Base-by-base conservation (phyloP, 2,888 invertebrate species). In the Drosophila testacea region DNA sequence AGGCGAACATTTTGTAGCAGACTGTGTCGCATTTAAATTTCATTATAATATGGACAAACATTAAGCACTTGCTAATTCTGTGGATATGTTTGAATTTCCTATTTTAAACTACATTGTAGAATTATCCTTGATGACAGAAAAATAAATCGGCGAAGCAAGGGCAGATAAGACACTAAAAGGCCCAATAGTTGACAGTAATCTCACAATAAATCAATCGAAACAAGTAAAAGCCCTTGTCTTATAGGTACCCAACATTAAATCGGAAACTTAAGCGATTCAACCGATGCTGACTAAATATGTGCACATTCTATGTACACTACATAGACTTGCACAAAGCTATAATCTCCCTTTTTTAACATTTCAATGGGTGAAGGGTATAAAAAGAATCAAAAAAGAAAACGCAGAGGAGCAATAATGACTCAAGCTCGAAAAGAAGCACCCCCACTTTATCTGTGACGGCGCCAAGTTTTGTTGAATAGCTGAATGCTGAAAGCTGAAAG, bases 131-230 rank as follows among this genome's bases (percentile, higher is more conserved):
- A 46, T 46, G 44, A 46, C 34, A 56, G 44, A 4, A 22, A 16
- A 36, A n/a, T 6, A 16, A 6, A 22, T 39, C 30, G 41, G 30
- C 50, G 7, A 10, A 27, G 34, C 11, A 27, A 52, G 11, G 28
- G 38, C 52, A 62, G 42, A 41, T 54, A 46, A 50, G 28, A 54
- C 16, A 42, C 63, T 65, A 44, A 73, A 62, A 62, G 41, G 46
- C 48, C 55, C 59, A 54, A 56, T 60, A 63, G 66, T 54, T 65
- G 64, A 70, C 63, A 66, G 56, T 67, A 69, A 65, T 69, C 63
- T 57, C 64, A 77, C 48, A 73, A 83, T 73, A 83, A 73, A 83
- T 80, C 73, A 66, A 73, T 77, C 57, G 69, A 52, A 56, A 28
- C 16, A 60, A 56, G 44, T 10, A 9, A 38, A 27, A 28, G n/a